Evolutionary conservation across 37 sponge, comb jelly and placozoan species (phyloP).

Genomic region (Geodia barretti): DNA sequence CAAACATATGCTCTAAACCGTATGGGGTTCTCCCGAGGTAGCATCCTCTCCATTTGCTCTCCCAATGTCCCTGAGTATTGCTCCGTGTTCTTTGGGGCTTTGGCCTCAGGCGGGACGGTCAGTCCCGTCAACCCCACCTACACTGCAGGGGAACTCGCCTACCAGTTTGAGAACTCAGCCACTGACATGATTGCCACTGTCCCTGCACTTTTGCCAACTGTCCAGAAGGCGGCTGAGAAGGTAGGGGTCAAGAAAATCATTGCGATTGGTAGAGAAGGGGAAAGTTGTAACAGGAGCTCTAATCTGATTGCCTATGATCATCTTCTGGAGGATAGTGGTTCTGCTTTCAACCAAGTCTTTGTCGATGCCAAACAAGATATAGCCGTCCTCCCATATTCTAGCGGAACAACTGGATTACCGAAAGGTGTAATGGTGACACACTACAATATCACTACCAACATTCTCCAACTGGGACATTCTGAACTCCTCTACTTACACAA

Average conservation of each 20-base stretch:
- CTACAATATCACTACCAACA: conserved; percentile 63
- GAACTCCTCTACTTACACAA: conserved; percentile 15
- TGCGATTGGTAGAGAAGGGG: conserved; percentile 28
- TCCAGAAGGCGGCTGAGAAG: conserved; percentile 38
- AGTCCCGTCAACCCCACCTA: conserved; percentile 74
- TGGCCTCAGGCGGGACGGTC: conserved; percentile 77
- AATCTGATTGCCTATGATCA: conserved; percentile 27
- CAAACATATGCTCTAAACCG: conserved; percentile 51
- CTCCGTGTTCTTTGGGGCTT: conserved; percentile 47
- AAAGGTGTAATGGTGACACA: conserved; percentile 94
- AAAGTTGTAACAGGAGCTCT: not conserved
- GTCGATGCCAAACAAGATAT: conserved; percentile 52
- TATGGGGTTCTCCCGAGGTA: conserved; percentile 59
- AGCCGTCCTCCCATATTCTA: conserved; percentile 80
- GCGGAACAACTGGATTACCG: conserved; percentile 90
- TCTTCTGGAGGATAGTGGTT: conserved; percentile 56
- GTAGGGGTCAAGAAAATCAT: conserved; percentile 39
- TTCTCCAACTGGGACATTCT: conserved; percentile 48
- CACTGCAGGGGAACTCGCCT: conserved; percentile 67
- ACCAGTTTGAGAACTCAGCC: conserved; percentile 68
- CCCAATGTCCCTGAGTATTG: conserved; percentile 66
- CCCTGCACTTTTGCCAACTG: conserved; percentile 46
- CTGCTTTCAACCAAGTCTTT: conserved; percentile 15
- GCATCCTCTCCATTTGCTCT: conserved; percentile 46
- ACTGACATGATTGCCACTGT: conserved; percentile 63